Base-by-base conservation (phyloP, 2,888 invertebrate species). In the Hirtodrosophila alboralis region DNA sequence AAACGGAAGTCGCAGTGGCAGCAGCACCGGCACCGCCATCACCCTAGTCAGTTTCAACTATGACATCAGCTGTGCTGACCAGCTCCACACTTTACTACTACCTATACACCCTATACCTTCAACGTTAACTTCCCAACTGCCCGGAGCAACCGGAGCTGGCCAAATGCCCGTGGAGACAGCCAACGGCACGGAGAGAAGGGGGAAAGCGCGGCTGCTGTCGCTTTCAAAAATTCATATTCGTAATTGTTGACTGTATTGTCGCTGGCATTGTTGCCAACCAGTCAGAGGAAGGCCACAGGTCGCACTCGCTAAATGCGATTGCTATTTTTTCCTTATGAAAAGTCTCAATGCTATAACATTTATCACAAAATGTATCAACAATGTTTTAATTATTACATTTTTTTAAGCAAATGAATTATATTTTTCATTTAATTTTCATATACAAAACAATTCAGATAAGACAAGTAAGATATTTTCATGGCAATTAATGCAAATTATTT, bases 201-300 rank as follows among this genome's bases (percentile, higher is more conserved):
- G 52, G 58, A 41, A 47, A 45, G 44, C 67, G 83, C 64, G 57
- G 63, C 69, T 83, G 73, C 69, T 73, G 80, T 84, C 80, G 77
- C 68, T 72, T 71, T 80, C 85, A 81, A 81, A 86, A 81, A 81
- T 84, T 86, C 86, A 80, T 84, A 81, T 86, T 80, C 84, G 81
- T 81, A 81, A 81, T 81, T 81, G 81, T 86, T 81, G 86, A 84
- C 86, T 84, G 68, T 80, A 84, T 86, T 81, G 86, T 84, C 86
- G 80, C 58, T 73, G 57, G 56, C 59, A 41, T 37, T 45, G 78
- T 57, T 72, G 77, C 41, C 58, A 48, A 12, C 52, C 23, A 36
- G 38, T 18, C 52, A 33, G 36, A 51, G 65, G 37, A 56, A 18
- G 26, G 28, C 27, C 38, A 62, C 84, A 80, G 84, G 44, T 2